Conservation (phyloP, 2,888 invertebrate genomes). For the Melanostoma scalare region DNA sequence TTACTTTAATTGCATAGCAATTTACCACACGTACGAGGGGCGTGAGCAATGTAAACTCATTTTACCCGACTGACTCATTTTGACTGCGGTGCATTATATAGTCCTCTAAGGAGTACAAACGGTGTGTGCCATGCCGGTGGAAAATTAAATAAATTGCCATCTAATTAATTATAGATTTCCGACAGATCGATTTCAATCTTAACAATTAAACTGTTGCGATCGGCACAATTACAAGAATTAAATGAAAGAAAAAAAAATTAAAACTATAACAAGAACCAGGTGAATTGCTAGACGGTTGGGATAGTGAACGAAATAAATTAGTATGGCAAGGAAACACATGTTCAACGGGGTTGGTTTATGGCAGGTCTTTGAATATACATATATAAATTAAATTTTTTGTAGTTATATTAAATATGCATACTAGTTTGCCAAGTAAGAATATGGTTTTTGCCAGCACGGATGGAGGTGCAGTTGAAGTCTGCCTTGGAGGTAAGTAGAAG, state of each 20-base stretch:
- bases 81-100: conserved; percentile 54
- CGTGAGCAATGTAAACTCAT: conserved; percentile 29
- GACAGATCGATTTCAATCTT: conserved; percentile 64
- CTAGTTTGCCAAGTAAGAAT: no score
- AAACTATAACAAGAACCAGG: conserved; percentile 23
- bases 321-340: no score
- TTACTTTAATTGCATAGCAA: conserved; percentile 63
- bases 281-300: no score
- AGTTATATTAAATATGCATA: no score
- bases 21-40: conserved; percentile 28
- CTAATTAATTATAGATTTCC: conserved; percentile 70
- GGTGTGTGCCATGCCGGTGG: conserved; percentile 23
- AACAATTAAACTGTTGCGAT: conserved; percentile 37
- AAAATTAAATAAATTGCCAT: conserved; percentile 59
- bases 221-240: conserved; percentile 20
- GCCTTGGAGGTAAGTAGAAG: no score
- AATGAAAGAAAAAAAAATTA: not conserved
- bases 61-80: conserved; percentile 30
- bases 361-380: no score
- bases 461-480: no score
- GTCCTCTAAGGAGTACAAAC: conserved; percentile 60
- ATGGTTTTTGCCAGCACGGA: no score
- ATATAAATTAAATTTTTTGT: no score
- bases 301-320: no score
- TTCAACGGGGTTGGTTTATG: no score